Evolutionary conservation across 1,140 invertebrate genomes (phyloP).

Genomic region (Polypedilum pembai): DNA sequence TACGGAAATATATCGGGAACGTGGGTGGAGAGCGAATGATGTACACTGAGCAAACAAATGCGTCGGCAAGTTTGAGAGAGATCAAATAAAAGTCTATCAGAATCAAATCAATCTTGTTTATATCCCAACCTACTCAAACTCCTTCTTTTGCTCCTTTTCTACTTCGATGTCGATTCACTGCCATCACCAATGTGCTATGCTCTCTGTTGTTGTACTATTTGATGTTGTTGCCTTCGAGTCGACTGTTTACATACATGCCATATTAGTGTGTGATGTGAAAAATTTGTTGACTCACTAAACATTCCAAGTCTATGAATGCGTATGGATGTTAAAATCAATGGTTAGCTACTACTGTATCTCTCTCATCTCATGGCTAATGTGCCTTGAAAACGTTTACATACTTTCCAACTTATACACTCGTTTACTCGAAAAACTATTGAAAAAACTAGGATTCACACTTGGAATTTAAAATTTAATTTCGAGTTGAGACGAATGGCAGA

Average conservation of each 20-base stretch:
- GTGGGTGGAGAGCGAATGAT: not conserved
- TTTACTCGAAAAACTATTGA: too few relatives aligned
- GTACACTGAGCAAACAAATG: not conserved
- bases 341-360: not conserved
- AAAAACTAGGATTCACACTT: not conserved
- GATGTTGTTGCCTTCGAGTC: not conserved
- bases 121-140: not conserved
- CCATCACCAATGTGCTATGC: not conserved
- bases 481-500: not conserved
- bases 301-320: not conserved
- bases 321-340: not conserved
- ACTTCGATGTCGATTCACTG: not conserved
- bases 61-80: not conserved
- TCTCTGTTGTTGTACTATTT: not conserved
- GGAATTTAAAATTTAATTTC: not conserved
- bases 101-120: conserved; percentile 27
- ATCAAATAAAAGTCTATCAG: conserved; percentile 28
- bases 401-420: too few relatives aligned
- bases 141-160: not conserved
- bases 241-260: not conserved
- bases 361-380: not conserved
- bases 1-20: not conserved
- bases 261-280: not conserved
- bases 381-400: not conserved
- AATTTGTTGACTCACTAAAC: conserved; percentile 23